Percentiles rank a stretch among this genome's conserved stretches.
phyloP scores from a whole-genome alignment of 2,797 vertebrate genomes.

The Macrochelys suwanniensis region DNA sequence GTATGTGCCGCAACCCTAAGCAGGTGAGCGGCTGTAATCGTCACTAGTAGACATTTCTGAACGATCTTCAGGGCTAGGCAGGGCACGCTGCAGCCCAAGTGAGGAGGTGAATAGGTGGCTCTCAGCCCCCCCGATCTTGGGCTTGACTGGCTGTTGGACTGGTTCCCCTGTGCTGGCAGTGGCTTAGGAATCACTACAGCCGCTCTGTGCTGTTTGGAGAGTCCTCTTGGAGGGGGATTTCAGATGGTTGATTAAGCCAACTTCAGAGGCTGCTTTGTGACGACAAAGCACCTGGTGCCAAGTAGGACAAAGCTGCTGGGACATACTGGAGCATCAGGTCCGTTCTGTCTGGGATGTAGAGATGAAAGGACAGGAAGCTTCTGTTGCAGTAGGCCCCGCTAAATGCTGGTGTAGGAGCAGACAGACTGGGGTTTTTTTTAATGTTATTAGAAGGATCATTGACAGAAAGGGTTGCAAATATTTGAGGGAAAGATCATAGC shows the following conservation, averaged over 20 bases:
- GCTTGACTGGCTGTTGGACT: neutral
- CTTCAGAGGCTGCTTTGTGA: neutral
- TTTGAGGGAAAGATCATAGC: neutral
- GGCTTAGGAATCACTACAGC: neutral
- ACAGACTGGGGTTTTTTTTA: neutral
- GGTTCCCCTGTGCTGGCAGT: neutral
- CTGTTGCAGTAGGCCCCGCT: neutral
- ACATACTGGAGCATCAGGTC: neutral
- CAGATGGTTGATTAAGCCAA: neutral
- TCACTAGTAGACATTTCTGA: neutral
- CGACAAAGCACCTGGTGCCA: neutral
- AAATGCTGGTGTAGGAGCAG: neutral
- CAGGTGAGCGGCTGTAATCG: accelerated
- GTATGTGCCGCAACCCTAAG: neutral
- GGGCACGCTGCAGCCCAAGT: neutral
- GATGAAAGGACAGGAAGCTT: neutral
- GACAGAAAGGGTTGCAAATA: neutral
- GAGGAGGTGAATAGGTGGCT: neutral
- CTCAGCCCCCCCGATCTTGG: neutral
- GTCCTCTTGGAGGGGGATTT: neutral
- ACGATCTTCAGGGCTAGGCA: accelerated
- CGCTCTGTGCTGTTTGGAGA: neutral
- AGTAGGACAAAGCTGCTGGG: neutral
- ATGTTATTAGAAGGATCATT: neutral
- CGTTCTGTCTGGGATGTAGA: neutral